Evolutionary conservation across 2,888 invertebrate species (phyloP), one percentile per base, ranked within the genome.

Genomic region (Conops quadrifasciatus): DNA sequence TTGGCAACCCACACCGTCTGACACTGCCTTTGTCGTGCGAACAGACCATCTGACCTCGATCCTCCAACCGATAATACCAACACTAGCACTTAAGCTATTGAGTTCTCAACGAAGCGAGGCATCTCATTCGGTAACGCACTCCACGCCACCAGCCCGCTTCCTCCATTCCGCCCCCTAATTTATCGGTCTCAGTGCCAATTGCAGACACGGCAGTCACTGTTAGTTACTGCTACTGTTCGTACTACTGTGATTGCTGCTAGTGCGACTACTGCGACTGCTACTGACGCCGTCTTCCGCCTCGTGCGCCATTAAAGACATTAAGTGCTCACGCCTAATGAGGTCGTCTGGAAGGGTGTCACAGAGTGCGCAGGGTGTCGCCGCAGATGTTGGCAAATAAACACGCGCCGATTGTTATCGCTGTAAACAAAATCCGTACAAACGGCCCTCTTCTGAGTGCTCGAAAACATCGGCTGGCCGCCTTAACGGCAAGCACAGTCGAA

Each of bases 371-470:
- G 11, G 49, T 15, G 28, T 9, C 28, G 16, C 11, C 58, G 4
- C 24, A 15, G 28, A 13, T 26, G 26, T 24, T 15, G 16, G 28
- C 58, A 58, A 58, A 58, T 28, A 58, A 28, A 58, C 26, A 58
- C 58, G 58, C 58, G 11, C 28, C 9, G 58, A 58, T 58, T 24
- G 15, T 58, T 28, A 26, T 58, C 58, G 24, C 45, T n/a, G 13
- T 47, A 47, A 47, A 63, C 21, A 47, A 26, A 47, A 63, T 19
- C 26, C 24, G 45, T n/a, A 63, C 63, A 63, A 63, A 63, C 26
- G 26, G n/a, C 26, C 19, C 13, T 63, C 47, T 24, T 26, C 63
- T 47, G 63, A 26, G 26, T 53, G 58, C 26, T 56, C 21, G 7
- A 9, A 36, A 28, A 26, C 58, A 26, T 28, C 9, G 11, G 58